A percentile compares a stretch with the other conserved stretches of the same genome.
These are phyloP conservation scores for Trachelipus rathkii DNA, from an alignment of 1,140 invertebrate genomes.

Conservation along the genomic window DNA sequence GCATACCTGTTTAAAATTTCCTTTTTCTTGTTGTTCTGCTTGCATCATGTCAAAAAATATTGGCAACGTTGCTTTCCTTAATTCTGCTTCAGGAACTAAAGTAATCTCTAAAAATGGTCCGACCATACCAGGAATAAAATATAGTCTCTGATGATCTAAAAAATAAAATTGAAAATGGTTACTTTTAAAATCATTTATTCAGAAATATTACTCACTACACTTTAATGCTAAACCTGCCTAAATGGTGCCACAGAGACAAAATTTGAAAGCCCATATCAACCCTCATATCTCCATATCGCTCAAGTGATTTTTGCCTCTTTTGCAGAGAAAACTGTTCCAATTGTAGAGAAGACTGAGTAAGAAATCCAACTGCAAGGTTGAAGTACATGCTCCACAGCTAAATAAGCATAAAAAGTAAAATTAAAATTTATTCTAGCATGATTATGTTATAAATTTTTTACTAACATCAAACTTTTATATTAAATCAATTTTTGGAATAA, in stretches of 20 bases:
- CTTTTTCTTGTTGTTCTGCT: slow-evolving; percentile 74
- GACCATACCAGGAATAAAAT: slow-evolving; percentile 89
- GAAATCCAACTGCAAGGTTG: slow-evolving; percentile 77
- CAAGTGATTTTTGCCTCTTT: slow-evolving; percentile 72
- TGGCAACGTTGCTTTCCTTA: slow-evolving; percentile 84
- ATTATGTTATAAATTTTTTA: no score
- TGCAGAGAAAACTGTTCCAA: slow-evolving; percentile 75
- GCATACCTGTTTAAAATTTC: slow-evolving; percentile 70
- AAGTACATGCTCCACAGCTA: slow-evolving; percentile 87
- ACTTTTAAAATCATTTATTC: slow-evolving; percentile 14
- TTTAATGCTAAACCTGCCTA: slow-evolving; percentile 58
- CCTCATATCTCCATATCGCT: slow-evolving; percentile 82
- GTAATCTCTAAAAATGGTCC: slow-evolving; percentile 92
- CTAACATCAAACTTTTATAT: no score
- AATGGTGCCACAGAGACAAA: slow-evolving; percentile 85
- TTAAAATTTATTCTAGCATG: no score
- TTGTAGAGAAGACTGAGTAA: slow-evolving; percentile 81
- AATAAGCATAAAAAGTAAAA: slow-evolving; percentile 49
- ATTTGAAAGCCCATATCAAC: slow-evolving; percentile 90
- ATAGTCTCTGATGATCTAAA: slow-evolving; percentile 69
- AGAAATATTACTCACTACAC: not conserved
- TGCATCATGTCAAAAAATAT: slow-evolving; percentile 98
- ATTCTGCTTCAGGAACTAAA: slow-evolving; percentile 77
- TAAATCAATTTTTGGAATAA: no score
- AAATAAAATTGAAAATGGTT: slow-evolving; percentile 21